Conservation (phyloP, 2,888 invertebrate genomes). For the Creontiades dilutus region DNA sequence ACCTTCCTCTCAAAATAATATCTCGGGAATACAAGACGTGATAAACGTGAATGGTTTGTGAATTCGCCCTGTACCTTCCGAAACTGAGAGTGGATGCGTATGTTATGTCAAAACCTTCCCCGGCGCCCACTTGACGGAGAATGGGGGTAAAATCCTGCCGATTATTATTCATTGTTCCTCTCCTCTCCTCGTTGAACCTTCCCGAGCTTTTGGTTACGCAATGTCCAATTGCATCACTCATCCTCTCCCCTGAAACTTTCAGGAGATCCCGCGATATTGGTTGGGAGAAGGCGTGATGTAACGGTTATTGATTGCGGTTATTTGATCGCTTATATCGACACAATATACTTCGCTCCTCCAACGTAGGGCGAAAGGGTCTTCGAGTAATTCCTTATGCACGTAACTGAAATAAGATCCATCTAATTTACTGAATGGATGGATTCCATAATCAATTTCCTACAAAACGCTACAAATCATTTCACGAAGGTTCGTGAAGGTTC, state of each 20-base stretch:
- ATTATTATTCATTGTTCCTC: conserved; percentile 2
- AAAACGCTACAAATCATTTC: too few relatives aligned
- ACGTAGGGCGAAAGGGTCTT: background rate
- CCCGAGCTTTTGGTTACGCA: background rate
- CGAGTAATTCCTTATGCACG: background rate
- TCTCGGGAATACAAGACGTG: too few relatives aligned
- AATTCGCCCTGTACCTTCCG: too few relatives aligned
- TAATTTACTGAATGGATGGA: too few relatives aligned
- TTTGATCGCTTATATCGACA: background rate
- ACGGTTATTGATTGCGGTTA: conserved; percentile 9
- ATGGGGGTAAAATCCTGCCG: background rate
- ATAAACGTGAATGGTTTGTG: too few relatives aligned
- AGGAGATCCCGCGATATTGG: background rate
- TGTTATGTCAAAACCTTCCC: too few relatives aligned
- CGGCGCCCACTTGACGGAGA: too few relatives aligned
- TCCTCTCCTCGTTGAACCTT: background rate
- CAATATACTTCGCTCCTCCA: background rate
- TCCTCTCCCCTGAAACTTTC: background rate
- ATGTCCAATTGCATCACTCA: conserved; percentile 23
- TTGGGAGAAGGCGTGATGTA: conserved; percentile 1
- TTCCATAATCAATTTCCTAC: too few relatives aligned
- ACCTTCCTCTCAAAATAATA: too few relatives aligned
- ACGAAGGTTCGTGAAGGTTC: too few relatives aligned
- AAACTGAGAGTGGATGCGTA: too few relatives aligned
- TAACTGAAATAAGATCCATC: too few relatives aligned